A percentile compares a stretch with the other conserved stretches of the same genome.
Conservation (phyloP, 1,140 invertebrate species). For the Penaeus japonicus region DNA sequence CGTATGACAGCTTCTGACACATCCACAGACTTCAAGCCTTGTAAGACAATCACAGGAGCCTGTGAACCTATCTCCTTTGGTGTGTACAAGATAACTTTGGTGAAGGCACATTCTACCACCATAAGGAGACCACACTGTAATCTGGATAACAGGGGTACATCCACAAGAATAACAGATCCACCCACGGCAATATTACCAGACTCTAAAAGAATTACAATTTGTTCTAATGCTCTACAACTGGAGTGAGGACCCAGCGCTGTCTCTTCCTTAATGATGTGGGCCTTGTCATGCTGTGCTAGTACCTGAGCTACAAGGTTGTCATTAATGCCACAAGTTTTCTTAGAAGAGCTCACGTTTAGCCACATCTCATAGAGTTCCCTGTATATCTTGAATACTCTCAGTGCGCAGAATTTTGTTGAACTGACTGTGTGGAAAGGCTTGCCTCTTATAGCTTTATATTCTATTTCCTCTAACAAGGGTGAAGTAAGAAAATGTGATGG, state of each 20-base stretch:
- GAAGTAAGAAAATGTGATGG: neutral
- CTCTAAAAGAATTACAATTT: constrained; percentile 4
- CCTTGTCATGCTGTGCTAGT: neutral
- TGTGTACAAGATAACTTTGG: constrained; percentile 7
- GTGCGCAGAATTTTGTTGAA: constrained; percentile 52
- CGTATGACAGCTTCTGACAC: neutral
- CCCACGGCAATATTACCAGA: neutral
- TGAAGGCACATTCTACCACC: constrained; percentile 1
- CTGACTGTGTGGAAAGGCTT: constrained; percentile 40
- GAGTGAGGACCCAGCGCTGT: neutral
- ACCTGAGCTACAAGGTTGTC: neutral
- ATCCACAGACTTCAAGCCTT: neutral
- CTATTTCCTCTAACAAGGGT: neutral
- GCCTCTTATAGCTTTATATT: constrained; percentile 32
- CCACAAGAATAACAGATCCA: constrained; percentile 1
- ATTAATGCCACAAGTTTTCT: neutral
- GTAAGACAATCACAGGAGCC: constrained; percentile 27
- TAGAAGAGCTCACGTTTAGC: neutral
- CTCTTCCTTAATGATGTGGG: constrained; percentile 1
- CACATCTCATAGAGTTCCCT: constrained; percentile 19
- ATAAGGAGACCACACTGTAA: constrained; percentile 27
- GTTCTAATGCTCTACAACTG: constrained; percentile 2
- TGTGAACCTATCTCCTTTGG: neutral
- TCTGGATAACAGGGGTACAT: constrained; percentile 22
- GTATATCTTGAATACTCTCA: constrained; percentile 33